Evolutionary conservation across 2,888 invertebrate species (phyloP).

Genomic region (Cancer borealis): DNA sequence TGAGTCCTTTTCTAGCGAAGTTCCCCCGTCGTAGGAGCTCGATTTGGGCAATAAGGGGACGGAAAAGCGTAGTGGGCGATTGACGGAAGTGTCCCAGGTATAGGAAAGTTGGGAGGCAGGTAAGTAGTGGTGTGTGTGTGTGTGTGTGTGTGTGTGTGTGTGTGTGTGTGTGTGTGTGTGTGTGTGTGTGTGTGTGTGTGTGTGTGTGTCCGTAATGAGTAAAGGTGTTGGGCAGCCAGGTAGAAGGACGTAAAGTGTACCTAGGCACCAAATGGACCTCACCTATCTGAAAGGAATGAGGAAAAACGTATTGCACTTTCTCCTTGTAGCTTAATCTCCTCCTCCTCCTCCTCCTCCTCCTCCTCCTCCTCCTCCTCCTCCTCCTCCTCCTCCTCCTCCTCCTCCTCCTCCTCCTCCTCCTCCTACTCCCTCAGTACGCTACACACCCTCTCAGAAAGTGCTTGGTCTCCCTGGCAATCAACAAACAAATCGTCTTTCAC

Average conservation of each 20-base stretch:
- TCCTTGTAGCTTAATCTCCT: neutral
- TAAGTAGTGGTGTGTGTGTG: neutral
- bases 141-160: neutral
- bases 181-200: neutral
- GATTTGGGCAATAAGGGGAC: neutral
- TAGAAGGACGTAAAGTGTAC: no score
- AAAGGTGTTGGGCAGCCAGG: no score
- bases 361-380: neutral
- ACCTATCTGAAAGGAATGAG: neutral
- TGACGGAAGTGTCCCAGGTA: neutral
- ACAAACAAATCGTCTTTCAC: neutral
- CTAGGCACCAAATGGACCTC: no score
- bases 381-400: neutral
- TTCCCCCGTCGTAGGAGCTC: neutral
- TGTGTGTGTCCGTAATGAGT: no score
- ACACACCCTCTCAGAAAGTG: neutral
- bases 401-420: neutral
- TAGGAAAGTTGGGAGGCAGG: neutral
- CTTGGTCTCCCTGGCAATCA: neutral
- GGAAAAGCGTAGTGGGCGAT: neutral
- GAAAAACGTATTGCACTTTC: neutral
- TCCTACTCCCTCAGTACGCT: neutral
- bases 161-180: neutral
- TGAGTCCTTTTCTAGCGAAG: neutral
- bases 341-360: neutral